Conservation (phyloP, 2,113 vertebrate species). For the Myrmecobius fasciatus region DNA sequence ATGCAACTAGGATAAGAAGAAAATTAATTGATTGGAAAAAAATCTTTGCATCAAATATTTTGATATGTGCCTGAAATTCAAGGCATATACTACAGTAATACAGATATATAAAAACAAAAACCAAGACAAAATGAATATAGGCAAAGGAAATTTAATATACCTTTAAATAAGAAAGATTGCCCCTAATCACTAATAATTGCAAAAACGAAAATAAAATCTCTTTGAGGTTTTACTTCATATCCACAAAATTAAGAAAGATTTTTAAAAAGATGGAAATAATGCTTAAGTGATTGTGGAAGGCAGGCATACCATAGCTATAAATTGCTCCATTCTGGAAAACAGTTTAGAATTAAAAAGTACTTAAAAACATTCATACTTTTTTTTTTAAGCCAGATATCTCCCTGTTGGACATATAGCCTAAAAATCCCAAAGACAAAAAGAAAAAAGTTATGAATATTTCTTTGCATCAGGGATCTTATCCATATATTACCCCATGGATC, state of each 20-base stretch:
- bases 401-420: background rate
- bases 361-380: background rate
- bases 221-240: background rate
- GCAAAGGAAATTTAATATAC: background rate
- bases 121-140: background rate
- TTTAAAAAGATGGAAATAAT: background rate
- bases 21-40: background rate
- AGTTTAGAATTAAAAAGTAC: background rate
- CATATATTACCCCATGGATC: background rate
- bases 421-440: background rate
- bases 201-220: background rate
- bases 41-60: background rate
- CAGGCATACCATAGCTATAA: background rate
- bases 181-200: background rate
- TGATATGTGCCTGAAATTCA: background rate
- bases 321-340: background rate
- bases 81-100: background rate
- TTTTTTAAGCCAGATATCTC: background rate
- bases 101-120: background rate
- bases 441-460: background rate
- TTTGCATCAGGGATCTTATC: background rate
- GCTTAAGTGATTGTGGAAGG: background rate
- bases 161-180: background rate
- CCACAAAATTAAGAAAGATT: background rate
- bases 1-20: background rate